Conservation (phyloP, 2,888 invertebrate species). For the Hermodice carunculata region DNA sequence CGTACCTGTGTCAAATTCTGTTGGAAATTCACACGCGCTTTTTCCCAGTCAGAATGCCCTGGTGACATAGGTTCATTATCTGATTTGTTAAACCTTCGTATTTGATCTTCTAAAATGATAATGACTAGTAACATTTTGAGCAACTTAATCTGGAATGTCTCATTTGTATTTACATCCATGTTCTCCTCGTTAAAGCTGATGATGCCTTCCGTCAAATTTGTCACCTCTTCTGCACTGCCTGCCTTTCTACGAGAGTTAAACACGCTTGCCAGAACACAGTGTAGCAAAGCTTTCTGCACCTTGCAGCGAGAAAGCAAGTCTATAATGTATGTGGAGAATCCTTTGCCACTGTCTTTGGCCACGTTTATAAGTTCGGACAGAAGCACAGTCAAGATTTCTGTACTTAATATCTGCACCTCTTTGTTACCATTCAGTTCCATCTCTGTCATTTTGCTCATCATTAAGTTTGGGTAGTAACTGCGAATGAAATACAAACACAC, state of each 20-base stretch:
- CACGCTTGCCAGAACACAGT: conserved; percentile 84
- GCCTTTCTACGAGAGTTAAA: conserved; percentile 69
- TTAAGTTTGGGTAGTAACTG: conserved; percentile 82
- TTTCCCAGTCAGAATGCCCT: conserved; percentile 70
- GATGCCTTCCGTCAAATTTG: conserved; percentile 83
- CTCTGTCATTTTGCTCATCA: conserved; percentile 76
- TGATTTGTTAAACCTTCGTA: conserved; percentile 74
- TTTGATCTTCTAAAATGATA: conserved; percentile 82
- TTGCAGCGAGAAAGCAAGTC: conserved; percentile 81
- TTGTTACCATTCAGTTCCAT: conserved; percentile 81
- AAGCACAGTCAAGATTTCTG: conserved; percentile 81
- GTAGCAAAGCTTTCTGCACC: conserved; percentile 85
- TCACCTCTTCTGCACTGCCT: conserved; percentile 72
- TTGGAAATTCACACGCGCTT: conserved; percentile 53
- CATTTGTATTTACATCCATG: conserved; percentile 56
- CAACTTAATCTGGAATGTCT: conserved; percentile 66
- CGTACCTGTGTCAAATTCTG: conserved; percentile 52
- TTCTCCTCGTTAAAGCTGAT: conserved; percentile 78
- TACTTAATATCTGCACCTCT: conserved; percentile 81
- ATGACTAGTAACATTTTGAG: conserved; percentile 78
- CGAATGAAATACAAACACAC: conserved; percentile 85
- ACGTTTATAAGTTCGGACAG: conserved; percentile 81
- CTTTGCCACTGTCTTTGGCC: conserved; percentile 82
- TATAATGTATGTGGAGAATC: conserved; percentile 82
- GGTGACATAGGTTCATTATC: conserved; percentile 70